Conservation (phyloP, 2,888 invertebrate genomes). For the Holacanthella duospinosa region DNA sequence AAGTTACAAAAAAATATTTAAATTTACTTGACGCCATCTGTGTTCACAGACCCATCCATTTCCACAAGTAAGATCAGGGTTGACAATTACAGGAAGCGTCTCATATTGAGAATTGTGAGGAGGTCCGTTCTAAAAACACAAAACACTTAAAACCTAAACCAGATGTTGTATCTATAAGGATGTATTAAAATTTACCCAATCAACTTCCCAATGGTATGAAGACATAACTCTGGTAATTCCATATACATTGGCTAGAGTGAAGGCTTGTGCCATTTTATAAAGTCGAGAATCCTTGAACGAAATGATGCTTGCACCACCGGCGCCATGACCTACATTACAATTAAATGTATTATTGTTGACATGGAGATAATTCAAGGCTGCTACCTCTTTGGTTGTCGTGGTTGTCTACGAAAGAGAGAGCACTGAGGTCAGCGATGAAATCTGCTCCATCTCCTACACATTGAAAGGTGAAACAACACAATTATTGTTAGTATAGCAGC, state of each 20-base stretch:
- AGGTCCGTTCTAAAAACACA: slow-evolving; percentile 17
- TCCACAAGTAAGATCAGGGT: slow-evolving; percentile 40
- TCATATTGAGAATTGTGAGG: slow-evolving; percentile 41
- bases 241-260: slow-evolving; percentile 76
- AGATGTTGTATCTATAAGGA: background rate
- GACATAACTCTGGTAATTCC: slow-evolving; percentile 66
- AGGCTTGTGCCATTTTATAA: slow-evolving; percentile 60
- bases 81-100: slow-evolving; percentile 41
- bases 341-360: too few relatives aligned
- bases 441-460: slow-evolving; percentile 54
- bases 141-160: background rate
- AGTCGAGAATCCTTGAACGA: slow-evolving; percentile 29
- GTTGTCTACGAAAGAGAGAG: slow-evolving; percentile 75
- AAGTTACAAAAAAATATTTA: background rate
- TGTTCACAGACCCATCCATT: slow-evolving; percentile 44
- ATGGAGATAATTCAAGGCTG: too few relatives aligned
- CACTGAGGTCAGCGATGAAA: slow-evolving; percentile 50
- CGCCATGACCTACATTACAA: slow-evolving; percentile 19
- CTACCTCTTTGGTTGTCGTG: slow-evolving; percentile 73
- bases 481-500: too few relatives aligned
- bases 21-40: slow-evolving; percentile 39
- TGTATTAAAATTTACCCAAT: slow-evolving; percentile 38
- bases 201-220: slow-evolving; percentile 48
- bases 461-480: too few relatives aligned
- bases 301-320: slow-evolving; percentile 29